Base-by-base conservation (phyloP, 2,888 invertebrate species). In the Opisthograptis luteolata region DNA sequence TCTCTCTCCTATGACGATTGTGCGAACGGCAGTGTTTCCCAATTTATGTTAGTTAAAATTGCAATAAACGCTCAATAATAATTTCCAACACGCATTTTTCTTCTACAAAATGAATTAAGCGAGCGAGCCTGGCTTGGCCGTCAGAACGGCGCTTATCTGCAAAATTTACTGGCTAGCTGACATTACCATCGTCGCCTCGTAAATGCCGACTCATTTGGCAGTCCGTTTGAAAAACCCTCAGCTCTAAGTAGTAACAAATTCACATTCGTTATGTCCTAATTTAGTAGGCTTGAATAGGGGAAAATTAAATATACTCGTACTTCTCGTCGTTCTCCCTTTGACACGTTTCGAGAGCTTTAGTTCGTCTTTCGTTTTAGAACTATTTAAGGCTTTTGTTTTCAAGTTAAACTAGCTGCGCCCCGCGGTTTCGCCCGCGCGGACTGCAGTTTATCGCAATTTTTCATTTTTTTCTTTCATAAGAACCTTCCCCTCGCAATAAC, bases 91-190 rank as follows among this genome's bases (percentile, higher is more conserved):
- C n/a, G n/a, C n/a, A n/a, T n/a, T n/a, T n/a, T n/a, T n/a, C n/a
- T n/a, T n/a, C n/a, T n/a, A n/a, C n/a, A n/a, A 80, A 85, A 86
- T 85, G 80, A 82, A 86, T 84, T 84, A 82, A 84, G 73, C 73
- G 76, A 71, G 76, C 66, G 72, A 74, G 75, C 74, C 70, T 76
- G 78, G 77, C 78, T 80, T 78, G 75, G 76, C 69, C 76, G 82
- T 81, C 81, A 75, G 78, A 73, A 78, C 70, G 67, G 70, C 66
- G 84, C 84, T 87, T 87, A 87, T 88, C 87, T 82, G 74, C 71
- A 74, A 81, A 87, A 88, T 87, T 86, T 87, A 87, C 82, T 85
- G 82, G 79, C 81, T 84, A 70, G 76, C 79, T 85, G 88, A 87
- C 87, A 83, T 86, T 81, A 78, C 78, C 80, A 72, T 85, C 81